These are phyloP conservation scores for Ptychodera flava DNA, from an alignment of 35 echinoderm and acorn worm species.

Conservation along the genomic window DNA sequence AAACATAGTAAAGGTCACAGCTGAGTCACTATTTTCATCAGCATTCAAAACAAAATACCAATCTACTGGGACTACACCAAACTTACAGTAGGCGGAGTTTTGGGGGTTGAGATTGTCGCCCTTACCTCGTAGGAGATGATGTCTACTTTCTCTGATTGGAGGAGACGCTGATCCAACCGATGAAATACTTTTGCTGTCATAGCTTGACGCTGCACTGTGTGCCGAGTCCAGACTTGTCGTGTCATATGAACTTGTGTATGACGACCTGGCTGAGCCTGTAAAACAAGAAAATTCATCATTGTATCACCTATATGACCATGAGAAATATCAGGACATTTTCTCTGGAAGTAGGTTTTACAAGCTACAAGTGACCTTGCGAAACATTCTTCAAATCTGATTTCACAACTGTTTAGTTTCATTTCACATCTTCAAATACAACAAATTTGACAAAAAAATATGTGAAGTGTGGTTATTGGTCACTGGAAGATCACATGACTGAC, in stretches of 20 bases:
- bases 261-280: conserved; percentile 24
- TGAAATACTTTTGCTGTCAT: conserved; percentile 88
- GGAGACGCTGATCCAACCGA: conserved; percentile 88
- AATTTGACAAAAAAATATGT: too few species aligned
- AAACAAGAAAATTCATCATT: not conserved
- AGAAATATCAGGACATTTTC: not conserved
- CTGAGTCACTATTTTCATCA: too few species aligned
- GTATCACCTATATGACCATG: not conserved
- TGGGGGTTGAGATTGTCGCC: too few species aligned
- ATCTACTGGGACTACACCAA: too few species aligned
- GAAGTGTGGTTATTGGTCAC: too few species aligned
- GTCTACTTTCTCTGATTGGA: conserved; percentile 37
- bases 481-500: too few species aligned
- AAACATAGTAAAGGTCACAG: too few species aligned
- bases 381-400: not conserved
- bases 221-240: conserved; percentile 91
- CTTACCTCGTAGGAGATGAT: not conserved
- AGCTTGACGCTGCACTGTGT: conserved; percentile 53
- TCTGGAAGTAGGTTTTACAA: not conserved
- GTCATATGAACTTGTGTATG: conserved; percentile 35
- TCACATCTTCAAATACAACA: too few species aligned
- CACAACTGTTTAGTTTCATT: not conserved
- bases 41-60: too few species aligned
- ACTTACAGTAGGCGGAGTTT: too few species aligned
- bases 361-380: not conserved